These are phyloP conservation scores for Vimba vimba DNA, from an alignment of 2,113 vertebrate species.

Conservation along the genomic window DNA sequence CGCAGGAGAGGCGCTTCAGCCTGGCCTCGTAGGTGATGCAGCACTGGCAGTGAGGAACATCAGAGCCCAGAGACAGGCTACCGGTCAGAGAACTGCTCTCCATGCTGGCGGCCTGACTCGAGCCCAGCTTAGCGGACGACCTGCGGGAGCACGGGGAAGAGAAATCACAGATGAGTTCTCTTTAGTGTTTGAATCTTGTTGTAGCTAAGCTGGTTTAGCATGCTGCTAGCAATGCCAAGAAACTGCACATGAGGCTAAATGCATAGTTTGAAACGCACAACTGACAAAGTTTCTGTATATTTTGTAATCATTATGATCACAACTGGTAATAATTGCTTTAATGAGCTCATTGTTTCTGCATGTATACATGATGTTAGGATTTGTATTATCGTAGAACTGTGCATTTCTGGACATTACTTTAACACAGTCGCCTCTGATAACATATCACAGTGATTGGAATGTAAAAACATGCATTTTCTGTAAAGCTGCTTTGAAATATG, in stretches of 20 bases:
- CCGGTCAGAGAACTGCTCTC: slow-evolving; percentile 78
- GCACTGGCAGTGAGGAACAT: slow-evolving; percentile 78
- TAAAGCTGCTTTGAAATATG: too few species aligned
- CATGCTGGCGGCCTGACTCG: slow-evolving; percentile 68
- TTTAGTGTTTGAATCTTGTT: neutral
- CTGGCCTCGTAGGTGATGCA: slow-evolving; percentile 74
- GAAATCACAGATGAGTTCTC: neutral
- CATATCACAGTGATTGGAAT: too few species aligned
- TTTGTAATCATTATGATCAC: too few species aligned
- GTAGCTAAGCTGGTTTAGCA: neutral
- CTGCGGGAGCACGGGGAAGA: slow-evolving; percentile 53
- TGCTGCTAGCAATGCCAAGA: neutral
- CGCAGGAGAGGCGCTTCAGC: slow-evolving; percentile 77
- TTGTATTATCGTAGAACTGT: too few species aligned
- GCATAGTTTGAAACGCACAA: neutral
- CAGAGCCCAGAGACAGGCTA: slow-evolving; percentile 74
- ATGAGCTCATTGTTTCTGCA: too few species aligned
- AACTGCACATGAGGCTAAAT: neutral
- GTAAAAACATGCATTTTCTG: too few species aligned
- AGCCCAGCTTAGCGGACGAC: slow-evolving; percentile 69
- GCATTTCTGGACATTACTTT: too few species aligned
- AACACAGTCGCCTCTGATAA: too few species aligned
- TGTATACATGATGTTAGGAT: too few species aligned
- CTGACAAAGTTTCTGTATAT: too few species aligned
- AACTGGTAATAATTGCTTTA: too few species aligned